A percentile compares a stretch with the other conserved stretches of the same genome.
Conservation (phyloP, 2,113 vertebrate genomes). For the Strix aluco region DNA sequence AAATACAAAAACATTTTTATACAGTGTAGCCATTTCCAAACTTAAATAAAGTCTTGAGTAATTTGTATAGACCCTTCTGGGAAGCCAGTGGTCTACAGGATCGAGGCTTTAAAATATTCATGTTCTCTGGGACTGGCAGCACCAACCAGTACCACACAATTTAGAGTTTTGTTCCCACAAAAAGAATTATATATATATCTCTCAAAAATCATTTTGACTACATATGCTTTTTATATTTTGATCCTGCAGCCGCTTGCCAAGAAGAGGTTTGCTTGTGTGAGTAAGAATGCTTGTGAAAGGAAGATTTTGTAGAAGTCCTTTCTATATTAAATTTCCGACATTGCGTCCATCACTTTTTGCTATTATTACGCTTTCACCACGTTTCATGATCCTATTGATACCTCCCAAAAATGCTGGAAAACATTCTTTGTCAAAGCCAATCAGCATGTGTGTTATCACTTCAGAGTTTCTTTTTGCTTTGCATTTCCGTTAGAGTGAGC, state of each 20-base stretch:
- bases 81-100: slow-evolving; percentile 7
- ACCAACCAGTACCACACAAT: slow-evolving; percentile 1
- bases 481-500: neutral
- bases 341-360: neutral
- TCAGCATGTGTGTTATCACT: neutral
- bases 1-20: slow-evolving; percentile 71
- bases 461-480: neutral
- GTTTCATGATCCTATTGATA: neutral
- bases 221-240: neutral
- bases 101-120: slow-evolving; percentile 24
- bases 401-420: neutral
- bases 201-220: neutral
- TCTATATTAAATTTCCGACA: neutral
- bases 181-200: neutral
- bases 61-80: neutral
- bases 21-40: slow-evolving; percentile 59
- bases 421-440: neutral
- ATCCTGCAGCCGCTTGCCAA: neutral
- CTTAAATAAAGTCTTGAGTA: slow-evolving; percentile 16
- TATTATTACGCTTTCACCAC: neutral
- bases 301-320: slow-evolving; percentile 10
- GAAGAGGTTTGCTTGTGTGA: neutral
- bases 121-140: neutral
- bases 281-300: slow-evolving; percentile 34
- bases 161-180: slow-evolving; percentile 13